These are phyloP conservation scores for Papilio demoleus DNA, from an alignment of 2,888 invertebrate species.

Conservation along the genomic window DNA sequence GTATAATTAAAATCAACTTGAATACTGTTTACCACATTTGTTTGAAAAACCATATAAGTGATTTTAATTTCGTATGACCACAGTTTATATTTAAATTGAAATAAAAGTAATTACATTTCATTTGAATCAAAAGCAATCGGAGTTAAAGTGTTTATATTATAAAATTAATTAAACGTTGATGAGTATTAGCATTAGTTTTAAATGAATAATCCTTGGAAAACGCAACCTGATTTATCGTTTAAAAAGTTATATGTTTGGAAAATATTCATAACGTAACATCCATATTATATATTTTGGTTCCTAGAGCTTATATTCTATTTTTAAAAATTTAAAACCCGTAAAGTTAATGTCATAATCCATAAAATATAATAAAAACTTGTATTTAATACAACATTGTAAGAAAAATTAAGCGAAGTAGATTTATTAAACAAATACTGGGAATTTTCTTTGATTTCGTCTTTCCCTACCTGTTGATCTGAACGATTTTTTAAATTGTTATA, in stretches of 20 bases:
- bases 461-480: conserved; percentile 30
- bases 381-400: neutral
- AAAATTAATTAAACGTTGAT: neutral
- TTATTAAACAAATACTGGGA: conserved; percentile 20
- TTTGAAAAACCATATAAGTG: neutral
- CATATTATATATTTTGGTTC: too few species aligned
- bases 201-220: neutral
- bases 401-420: neutral
- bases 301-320: too few species aligned
- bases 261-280: too few species aligned
- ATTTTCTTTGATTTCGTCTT: neutral
- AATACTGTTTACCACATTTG: neutral
- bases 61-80: neutral
- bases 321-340: too few species aligned
- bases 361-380: neutral
- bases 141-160: neutral
- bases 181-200: neutral
- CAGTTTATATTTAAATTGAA: neutral
- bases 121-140: neutral
- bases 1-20: neutral
- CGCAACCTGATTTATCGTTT: too few species aligned
- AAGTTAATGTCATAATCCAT: too few species aligned
- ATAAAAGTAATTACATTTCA: neutral
- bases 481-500: conserved; percentile 27
- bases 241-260: too few species aligned